A percentile compares a stretch with the other conserved stretches of the same genome.
Conservation (phyloP, 2,888 invertebrate species). For the Autographa pulchrina region DNA sequence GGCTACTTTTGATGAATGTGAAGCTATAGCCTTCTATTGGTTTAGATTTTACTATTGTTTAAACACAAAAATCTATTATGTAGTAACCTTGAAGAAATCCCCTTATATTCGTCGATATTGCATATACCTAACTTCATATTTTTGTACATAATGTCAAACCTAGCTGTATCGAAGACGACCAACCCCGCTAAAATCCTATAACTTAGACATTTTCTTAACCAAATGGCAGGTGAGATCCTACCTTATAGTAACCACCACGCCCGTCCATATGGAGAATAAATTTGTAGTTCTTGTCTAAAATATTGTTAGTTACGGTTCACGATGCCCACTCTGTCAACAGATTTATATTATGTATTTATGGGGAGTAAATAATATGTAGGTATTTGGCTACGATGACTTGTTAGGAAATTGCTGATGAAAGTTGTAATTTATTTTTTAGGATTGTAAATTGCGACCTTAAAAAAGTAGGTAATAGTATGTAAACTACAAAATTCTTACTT, state of each 20-base stretch:
- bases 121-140: too few relatives aligned
- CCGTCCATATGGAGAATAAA: constrained; percentile 84
- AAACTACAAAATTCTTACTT: too few relatives aligned
- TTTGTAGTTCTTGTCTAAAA: constrained; percentile 78
- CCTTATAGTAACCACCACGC: constrained; percentile 84
- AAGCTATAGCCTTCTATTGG: too few relatives aligned
- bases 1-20: too few relatives aligned
- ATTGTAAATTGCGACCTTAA: too few relatives aligned
- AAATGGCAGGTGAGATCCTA: constrained; percentile 85
- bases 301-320: constrained; percentile 72
- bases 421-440: neutral
- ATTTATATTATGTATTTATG: constrained; percentile 59
- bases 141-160: too few relatives aligned
- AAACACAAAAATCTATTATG: too few relatives aligned
- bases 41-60: too few relatives aligned
- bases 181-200: constrained; percentile 25
- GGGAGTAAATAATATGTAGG: constrained; percentile 17
- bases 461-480: too few relatives aligned
- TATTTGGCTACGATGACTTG: neutral
- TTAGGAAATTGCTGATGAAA: neutral
- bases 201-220: constrained; percentile 61
- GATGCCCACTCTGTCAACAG: constrained; percentile 73
- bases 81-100: too few relatives aligned
- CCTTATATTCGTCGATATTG: too few relatives aligned
- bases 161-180: neutral